A percentile compares a stretch with the other conserved stretches of the same genome.
phyloP scores from a whole-genome alignment of 2,888 invertebrate species.

The Mycalesis mineus region DNA sequence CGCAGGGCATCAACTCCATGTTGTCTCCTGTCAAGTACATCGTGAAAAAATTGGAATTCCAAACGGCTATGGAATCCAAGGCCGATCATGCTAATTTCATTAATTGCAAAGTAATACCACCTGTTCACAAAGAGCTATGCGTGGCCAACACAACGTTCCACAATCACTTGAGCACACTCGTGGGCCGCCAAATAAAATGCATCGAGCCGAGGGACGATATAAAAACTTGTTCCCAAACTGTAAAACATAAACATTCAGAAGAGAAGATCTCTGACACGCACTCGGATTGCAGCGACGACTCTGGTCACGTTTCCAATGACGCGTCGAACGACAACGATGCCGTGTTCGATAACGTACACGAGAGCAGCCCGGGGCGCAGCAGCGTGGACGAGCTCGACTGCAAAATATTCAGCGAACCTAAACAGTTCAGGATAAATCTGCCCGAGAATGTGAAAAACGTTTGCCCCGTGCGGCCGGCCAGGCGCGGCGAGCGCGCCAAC shows the following conservation, averaged over 20 bases:
- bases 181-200: slow-evolving; percentile 69
- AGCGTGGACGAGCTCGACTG: slow-evolving; percentile 61
- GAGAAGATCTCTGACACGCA: slow-evolving; percentile 78
- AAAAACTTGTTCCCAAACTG: slow-evolving; percentile 60
- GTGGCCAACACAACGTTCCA: slow-evolving; percentile 72
- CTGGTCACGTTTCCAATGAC: slow-evolving; percentile 89
- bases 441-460: slow-evolving; percentile 61
- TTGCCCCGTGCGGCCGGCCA: slow-evolving; percentile 69
- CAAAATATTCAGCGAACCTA: slow-evolving; percentile 58
- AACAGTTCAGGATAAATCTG: slow-evolving; percentile 62
- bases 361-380: slow-evolving; percentile 45
- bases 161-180: slow-evolving; percentile 74
- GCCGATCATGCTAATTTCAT: slow-evolving; percentile 59
- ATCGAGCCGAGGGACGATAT: slow-evolving; percentile 63
- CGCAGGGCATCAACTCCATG: slow-evolving; percentile 54
- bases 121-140: slow-evolving; percentile 68
- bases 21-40: slow-evolving; percentile 72
- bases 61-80: slow-evolving; percentile 66
- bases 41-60: slow-evolving; percentile 71
- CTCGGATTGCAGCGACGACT: slow-evolving; percentile 87
- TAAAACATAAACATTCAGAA: slow-evolving; percentile 64
- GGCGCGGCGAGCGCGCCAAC: slow-evolving; percentile 66
- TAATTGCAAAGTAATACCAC: slow-evolving; percentile 71
- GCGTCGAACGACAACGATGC: slow-evolving; percentile 84
- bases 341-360: slow-evolving; percentile 57